Evolutionary conservation across 2,797 vertebrate species (phyloP), one percentile per base, ranked within the genome.

Genomic region (Cirrhinus mrigala): DNA sequence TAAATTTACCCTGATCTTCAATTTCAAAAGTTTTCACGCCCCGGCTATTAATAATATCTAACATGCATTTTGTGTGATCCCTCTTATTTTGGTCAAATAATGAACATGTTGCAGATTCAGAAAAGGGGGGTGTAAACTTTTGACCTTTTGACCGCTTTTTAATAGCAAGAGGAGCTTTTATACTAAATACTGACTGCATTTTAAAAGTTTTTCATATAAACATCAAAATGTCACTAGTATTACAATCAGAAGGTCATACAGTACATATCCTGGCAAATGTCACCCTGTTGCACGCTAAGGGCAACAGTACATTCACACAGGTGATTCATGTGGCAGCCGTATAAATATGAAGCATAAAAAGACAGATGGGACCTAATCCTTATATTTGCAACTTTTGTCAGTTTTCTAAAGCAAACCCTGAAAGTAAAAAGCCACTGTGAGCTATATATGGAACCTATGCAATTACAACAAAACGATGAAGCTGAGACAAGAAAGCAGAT

Each of bases 381-480:
- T 69, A 78, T 27, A 15, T 78, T 54, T 83, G 70, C 37, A 78
- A 70, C 50, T 83, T 60, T 69, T 79, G 52, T 70, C 64, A 48
- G 75, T 81, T 70, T 70, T 54, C 66, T 52, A 37, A 56, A 80
- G 74, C 78, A 80, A 79, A 29, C 44, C 24, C 40, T 50, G 24
- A 50, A 54, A 77, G 58, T 14, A 11, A 79, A 79, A 79, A 62
- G 74, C 40, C 46, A 27, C 27, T 27, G 29, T 54, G 60, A 84
- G 15, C 48, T 46, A 77, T 29, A 78, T 24, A 56, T 40, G 22
- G 27, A 56, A 68, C 60, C n/a, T 33, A 48, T 40, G 64, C 79
- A 69, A 81, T 81, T 68, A 69, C 40, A 62, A 68, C 64, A 79
- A 79, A 81, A 69, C 46, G 20, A 81, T 37, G 46, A 80, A 80